Conservation (phyloP, 2,797 vertebrate species). For the Phylloscopus collybita region DNA sequence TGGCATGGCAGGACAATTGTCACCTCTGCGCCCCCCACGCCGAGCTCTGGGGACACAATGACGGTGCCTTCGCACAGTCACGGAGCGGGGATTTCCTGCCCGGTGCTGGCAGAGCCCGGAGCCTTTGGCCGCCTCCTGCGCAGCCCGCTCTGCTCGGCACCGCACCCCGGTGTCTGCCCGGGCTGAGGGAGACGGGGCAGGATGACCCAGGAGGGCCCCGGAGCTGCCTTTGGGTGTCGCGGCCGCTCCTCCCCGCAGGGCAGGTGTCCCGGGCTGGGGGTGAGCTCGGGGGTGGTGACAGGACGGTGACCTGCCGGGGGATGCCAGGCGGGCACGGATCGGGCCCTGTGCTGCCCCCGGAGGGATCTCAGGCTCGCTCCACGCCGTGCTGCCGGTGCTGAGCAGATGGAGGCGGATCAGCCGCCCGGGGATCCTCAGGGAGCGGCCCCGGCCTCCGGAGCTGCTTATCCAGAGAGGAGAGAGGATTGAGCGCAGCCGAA, state of each 20-base stretch:
- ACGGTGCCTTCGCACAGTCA: neutral
- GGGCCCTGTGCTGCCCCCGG: neutral
- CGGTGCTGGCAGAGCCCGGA: neutral
- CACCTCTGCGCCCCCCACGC: accelerated
- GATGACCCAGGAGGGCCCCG: neutral
- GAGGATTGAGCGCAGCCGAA: neutral
- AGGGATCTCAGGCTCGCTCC: neutral
- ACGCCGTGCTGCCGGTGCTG: accelerated
- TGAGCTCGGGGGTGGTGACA: neutral
- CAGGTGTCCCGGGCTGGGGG: neutral
- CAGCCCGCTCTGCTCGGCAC: accelerated
- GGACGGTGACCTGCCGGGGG: neutral
- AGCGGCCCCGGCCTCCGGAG: neutral
- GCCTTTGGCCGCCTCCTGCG: neutral
- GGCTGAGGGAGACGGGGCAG: neutral
- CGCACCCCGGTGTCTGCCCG: accelerated
- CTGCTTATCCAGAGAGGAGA: neutral
- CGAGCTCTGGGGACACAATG: neutral
- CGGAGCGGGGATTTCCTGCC: accelerated
- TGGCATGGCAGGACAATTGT: accelerated
- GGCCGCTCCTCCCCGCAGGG: neutral
- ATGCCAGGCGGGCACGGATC: accelerated
- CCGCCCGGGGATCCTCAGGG: accelerated
- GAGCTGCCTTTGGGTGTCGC: neutral
- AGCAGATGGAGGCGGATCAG: neutral